Conservation (phyloP, 2,113 vertebrate genomes). For the Neolamprologus falcicula region DNA sequence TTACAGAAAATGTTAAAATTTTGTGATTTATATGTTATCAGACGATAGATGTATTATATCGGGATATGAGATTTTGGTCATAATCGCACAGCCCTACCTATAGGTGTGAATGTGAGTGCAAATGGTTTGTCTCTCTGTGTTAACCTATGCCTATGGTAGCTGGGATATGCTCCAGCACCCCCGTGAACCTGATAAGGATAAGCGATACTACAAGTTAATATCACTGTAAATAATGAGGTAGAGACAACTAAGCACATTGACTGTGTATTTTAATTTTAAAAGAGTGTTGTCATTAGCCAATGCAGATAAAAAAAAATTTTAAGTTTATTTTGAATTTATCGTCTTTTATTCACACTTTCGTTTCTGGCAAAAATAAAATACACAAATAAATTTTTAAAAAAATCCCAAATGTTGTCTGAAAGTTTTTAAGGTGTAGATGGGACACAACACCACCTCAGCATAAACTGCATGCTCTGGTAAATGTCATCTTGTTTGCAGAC, state of each 20-base stretch:
- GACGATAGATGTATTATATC: accelerated
- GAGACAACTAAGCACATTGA: no score
- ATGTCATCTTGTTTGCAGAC: background rate
- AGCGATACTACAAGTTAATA: no score
- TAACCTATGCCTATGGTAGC: no score
- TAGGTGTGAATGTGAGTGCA: background rate
- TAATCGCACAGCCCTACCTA: background rate
- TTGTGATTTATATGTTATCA: background rate
- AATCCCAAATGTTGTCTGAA: background rate
- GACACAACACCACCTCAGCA: background rate
- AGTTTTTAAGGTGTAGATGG: background rate
- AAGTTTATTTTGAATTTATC: no score
- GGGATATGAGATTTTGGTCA: background rate
- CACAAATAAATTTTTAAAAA: accelerated
- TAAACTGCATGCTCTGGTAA: background rate
- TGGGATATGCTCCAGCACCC: no score
- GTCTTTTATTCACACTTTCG: no score
- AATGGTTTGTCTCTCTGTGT: background rate
- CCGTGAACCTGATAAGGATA: no score
- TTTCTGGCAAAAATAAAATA: no score
- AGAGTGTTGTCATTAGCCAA: no score
- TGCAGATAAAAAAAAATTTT: no score
- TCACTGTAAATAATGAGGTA: no score
- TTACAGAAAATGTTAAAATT: accelerated
- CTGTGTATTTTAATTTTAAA: no score